Evolutionary conservation across 2,888 invertebrate species (phyloP), one percentile per base, ranked within the genome.

Genomic region (Patella caerulea): DNA sequence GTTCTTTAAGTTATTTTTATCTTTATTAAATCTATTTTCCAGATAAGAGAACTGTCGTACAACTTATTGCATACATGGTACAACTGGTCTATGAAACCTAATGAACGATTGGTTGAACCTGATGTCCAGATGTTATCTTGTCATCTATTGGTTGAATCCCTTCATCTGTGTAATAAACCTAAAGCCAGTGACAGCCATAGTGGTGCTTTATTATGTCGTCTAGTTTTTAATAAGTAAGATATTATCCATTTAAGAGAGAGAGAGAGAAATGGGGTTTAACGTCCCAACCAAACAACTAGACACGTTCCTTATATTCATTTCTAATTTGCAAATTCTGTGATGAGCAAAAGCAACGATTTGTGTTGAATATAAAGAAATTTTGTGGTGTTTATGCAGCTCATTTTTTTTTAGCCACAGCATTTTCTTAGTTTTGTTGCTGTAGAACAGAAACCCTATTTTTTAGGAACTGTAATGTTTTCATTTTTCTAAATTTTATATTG

Each of bases 161-260:
- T 93, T 15, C 86, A 86, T 70, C 90, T 93, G 77, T 93, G 94
- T 83, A 92, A 92, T 83, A 94, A 94, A 83, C 93, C 93, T 81
- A 94, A 94, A 86, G 94, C 94, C 83, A 94, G 94, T 88, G 93
- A 94, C 87, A 93, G 93, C 55, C 93, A 93, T 84, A 94, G 94
- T 89, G 94, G 94, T 15, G 93, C 93, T 73, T 92, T 92, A 59
- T 91, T 94, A 82, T 92, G 94, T 80, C 93, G 93, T 87, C 90
- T 94, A 81, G 88, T 94, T 53, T 91, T 92, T 56, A 79, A 85
- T 65, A 89, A 86, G 90, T 91, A 82, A 84, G 86, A 76, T 45
- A 45, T 45, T 9, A 45, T 7, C 9, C 45, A 45, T 45, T 45
- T 45, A 9, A 45, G 1, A 29, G 3, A 29, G 2, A 2, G 29